phyloP scores from a whole-genome alignment of 2,113 vertebrate species.

The Calypte anna region DNA sequence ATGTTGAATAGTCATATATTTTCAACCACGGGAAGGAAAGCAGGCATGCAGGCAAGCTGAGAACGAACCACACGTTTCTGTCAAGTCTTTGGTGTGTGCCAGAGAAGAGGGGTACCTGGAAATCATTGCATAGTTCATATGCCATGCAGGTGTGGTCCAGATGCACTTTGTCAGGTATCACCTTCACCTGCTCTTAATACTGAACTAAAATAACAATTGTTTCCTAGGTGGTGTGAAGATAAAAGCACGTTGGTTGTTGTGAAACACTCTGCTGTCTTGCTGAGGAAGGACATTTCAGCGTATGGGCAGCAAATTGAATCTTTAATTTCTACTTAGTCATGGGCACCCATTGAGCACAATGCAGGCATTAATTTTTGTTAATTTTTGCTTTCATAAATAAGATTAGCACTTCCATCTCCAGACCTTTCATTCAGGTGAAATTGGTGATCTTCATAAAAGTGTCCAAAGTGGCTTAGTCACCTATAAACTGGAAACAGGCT shows the following conservation, averaged over 20 bases:
- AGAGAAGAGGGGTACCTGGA: not conserved
- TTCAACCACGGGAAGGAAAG: not conserved
- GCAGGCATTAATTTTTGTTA: not conserved
- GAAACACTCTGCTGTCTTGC: not conserved
- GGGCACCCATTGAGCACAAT: not conserved
- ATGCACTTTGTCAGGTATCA: rapidly evolving
- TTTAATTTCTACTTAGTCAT: not conserved
- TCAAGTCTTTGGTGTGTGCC: not conserved
- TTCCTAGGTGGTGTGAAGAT: not conserved
- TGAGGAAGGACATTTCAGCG: not conserved
- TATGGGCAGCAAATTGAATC: not conserved
- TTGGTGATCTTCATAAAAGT: not conserved
- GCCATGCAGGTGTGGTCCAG: not conserved
- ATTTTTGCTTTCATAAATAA: not conserved
- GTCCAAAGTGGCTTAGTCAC: not conserved
- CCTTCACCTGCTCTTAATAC: not conserved
- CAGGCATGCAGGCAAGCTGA: not conserved
- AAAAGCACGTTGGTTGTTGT: not conserved
- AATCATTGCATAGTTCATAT: not conserved
- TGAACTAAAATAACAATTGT: not conserved
- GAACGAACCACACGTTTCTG: not conserved
- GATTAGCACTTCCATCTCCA: not conserved
- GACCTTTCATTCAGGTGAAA: not conserved
- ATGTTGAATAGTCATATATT: not conserved
- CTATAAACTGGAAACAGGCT: not conserved